Evolutionary conservation across 2,797 vertebrate genomes (phyloP), one percentile per base, ranked within the genome.

Genomic region (Capromys pilorides): DNA sequence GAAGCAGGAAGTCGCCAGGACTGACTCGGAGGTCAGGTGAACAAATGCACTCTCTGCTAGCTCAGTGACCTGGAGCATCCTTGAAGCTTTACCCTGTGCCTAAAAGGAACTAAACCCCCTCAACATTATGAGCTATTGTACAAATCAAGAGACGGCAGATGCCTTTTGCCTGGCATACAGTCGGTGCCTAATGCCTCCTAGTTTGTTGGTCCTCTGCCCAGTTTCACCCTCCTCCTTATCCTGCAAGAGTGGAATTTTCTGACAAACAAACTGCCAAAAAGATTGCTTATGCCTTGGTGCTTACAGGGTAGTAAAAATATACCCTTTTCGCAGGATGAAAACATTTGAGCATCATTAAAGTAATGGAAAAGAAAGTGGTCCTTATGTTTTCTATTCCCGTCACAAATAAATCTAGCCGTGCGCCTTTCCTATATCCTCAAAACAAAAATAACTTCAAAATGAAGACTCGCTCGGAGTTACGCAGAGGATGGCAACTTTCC

Each of bases 391-490:
- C 88, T 94, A 45, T 94, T 84, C 59, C 54, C 12, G n/a, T 77
- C 96, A 94, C 94, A 92, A 94, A 84, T 66, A 90, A 86, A 94
- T 92, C 83, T 75, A n/a, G 51, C 91, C 77, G 14, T 33, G 49
- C 28, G 54, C 88, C 86, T 97, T 96, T 95, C 82, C 90, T 94
- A 69, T 79, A 87, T 93, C 95, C 92, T 78, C 92, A 77, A 93
- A 91, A 94, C 61, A 84, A 88, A 96, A 97, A 96, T 95, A 94
- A 66, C 87, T 75, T 95, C 93, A 95, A 88, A 97, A 88, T 78
- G 84, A 73, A 95, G 95, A 97, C 94, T 31, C 64, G 86, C 45
- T 81, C 75, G 33, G 54, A 77, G 69, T 75, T n/a, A 69, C 18
- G 1, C 77, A 86, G 84, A 91, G 85, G 57, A 57, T 0, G 33